Conservation (phyloP, 2,113 vertebrate genomes). For the Tupaia chinensis region DNA sequence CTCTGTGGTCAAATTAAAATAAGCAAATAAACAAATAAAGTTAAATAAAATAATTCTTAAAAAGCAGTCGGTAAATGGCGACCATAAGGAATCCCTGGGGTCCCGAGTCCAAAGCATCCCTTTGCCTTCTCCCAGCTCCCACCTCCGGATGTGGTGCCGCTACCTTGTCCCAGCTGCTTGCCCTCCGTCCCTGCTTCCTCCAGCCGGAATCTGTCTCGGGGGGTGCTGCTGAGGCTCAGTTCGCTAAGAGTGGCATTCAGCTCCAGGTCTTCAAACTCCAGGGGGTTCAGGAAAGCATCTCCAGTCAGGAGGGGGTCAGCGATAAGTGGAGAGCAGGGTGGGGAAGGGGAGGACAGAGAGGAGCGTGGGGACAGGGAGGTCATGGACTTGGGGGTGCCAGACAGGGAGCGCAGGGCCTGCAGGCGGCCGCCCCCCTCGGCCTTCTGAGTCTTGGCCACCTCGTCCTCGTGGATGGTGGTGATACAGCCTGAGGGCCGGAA, state of each 20-base stretch:
- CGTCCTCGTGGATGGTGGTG: constrained; percentile 97
- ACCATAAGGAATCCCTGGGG: neutral
- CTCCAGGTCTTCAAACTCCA: constrained; percentile 90
- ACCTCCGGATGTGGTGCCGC: fast-evolving
- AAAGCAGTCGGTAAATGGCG: neutral
- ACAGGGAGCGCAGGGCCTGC: constrained; percentile 90
- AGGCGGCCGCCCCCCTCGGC: constrained; percentile 83
- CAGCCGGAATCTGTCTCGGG: constrained; percentile 83
- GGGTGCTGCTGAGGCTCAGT: constrained; percentile 83
- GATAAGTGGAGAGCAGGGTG: constrained; percentile 95
- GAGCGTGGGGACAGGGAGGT: constrained; percentile 96
- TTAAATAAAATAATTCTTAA: too few species aligned
- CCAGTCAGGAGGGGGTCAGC: constrained; percentile 91
- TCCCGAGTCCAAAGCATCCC: neutral
- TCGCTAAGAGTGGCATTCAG: constrained; percentile 89
- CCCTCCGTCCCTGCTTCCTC: constrained; percentile 84
- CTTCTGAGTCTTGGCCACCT: constrained; percentile 90
- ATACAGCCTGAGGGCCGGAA: constrained; percentile 96
- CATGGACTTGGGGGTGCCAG: constrained; percentile 95
- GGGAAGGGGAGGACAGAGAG: constrained; percentile 96
- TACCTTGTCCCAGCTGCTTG: constrained; percentile 88
- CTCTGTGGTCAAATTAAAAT: too few species aligned
- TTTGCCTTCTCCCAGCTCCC: neutral
- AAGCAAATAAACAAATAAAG: too few species aligned
- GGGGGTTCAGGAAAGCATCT: constrained; percentile 90